Percentiles rank a stretch among this genome's conserved stretches.
phyloP scores from a whole-genome alignment of 1,140 invertebrate species.

The Drosophila sp. region DNA sequence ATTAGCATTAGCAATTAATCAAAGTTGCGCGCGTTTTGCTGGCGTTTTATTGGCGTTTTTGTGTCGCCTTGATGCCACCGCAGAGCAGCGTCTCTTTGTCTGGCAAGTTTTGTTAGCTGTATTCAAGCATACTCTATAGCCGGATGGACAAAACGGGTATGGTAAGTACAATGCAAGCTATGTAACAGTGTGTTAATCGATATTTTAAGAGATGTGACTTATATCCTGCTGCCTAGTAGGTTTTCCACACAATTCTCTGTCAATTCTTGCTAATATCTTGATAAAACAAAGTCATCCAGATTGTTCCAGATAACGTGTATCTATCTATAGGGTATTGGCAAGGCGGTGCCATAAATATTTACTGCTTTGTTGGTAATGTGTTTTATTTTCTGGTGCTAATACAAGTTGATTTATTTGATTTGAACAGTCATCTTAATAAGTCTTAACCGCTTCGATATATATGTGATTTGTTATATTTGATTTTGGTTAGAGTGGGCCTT shows the following conservation, averaged over 20 bases:
- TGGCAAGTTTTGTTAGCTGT: conserved; percentile 41
- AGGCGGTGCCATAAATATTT: not conserved
- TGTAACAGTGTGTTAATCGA: too few species aligned
- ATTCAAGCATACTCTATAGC: too few species aligned
- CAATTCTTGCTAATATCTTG: too few species aligned
- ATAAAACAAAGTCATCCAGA: too few species aligned
- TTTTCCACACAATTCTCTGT: too few species aligned
- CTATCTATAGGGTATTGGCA: too few species aligned
- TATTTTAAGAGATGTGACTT: too few species aligned
- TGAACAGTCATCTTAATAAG: conserved; percentile 45
- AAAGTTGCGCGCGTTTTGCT: conserved; percentile 63
- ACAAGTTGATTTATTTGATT: conserved; percentile 52
- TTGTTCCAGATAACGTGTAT: too few species aligned
- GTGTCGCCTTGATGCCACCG: conserved; percentile 26
- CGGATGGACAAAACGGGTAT: too few species aligned
- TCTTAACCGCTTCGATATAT: conserved; percentile 54
- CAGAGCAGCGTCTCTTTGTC: conserved; percentile 47
- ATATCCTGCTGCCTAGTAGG: too few species aligned
- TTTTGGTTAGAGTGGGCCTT: not conserved
- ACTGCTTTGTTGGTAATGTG: not conserved
- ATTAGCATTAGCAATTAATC: conserved; percentile 59
- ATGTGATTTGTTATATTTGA: conserved; percentile 26
- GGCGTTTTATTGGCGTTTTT: conserved; percentile 47
- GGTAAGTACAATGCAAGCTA: too few species aligned
- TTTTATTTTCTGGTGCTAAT: conserved; percentile 34